Evolutionary conservation across 2,888 invertebrate species (phyloP).

Genomic region (Rotaria socialis): DNA sequence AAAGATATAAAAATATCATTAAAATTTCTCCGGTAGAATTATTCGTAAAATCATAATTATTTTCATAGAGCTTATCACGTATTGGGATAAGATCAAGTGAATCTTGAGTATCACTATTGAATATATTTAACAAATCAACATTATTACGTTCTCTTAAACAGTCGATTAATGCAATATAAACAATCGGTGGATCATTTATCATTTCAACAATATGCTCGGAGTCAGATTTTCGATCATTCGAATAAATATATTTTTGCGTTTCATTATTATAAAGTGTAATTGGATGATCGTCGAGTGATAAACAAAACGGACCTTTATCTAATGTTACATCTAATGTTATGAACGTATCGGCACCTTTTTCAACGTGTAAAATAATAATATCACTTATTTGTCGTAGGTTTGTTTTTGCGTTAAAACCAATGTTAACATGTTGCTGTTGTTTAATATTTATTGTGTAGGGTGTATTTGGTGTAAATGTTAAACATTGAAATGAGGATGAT

Average conservation of each 20-base stretch:
- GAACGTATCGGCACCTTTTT: conserved; percentile 34
- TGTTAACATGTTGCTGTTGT: neutral
- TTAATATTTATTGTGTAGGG: neutral
- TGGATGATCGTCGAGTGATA: neutral
- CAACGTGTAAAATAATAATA: conserved; percentile 15
- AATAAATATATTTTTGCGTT: neutral
- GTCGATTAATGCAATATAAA: conserved; percentile 9
- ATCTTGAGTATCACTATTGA: conserved; percentile 14
- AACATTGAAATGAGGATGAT: neutral
- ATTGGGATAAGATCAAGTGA: neutral
- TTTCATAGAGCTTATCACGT: neutral
- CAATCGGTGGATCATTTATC: neutral
- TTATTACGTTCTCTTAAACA: neutral
- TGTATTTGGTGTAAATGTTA: neutral
- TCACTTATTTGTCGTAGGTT: neutral
- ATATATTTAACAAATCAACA: neutral
- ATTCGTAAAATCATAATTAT: neutral
- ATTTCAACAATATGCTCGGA: neutral
- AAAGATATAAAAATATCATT: conserved; percentile 6
- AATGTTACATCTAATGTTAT: conserved; percentile 30
- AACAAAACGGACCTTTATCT: conserved; percentile 17
- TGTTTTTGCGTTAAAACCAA: neutral
- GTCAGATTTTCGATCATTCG: neutral
- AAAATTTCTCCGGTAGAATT: neutral
- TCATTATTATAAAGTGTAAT: neutral